Conservation (phyloP, 2,113 vertebrate genomes). For the Turdus rufiventris region DNA sequence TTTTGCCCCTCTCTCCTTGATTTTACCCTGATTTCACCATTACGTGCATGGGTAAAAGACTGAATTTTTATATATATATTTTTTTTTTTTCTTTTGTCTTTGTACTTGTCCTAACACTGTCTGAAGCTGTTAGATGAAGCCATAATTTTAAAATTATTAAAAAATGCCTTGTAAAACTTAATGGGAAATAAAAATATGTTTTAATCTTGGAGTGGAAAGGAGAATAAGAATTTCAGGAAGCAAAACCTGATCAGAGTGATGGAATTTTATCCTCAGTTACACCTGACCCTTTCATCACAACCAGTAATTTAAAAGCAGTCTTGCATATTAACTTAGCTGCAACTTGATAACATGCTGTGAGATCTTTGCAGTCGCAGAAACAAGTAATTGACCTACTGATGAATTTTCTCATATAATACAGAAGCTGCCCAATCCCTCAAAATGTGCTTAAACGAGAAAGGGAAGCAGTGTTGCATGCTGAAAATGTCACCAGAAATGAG, state of each 20-base stretch:
- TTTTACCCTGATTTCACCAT: not conserved
- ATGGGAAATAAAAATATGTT: not conserved
- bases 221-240: not conserved
- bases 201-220: not conserved
- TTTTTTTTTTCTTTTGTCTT: not conserved
- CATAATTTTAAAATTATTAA: not conserved
- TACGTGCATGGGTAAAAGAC: not conserved
- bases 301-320: not conserved
- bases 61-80: too few relatives aligned
- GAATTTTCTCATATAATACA: not conserved
- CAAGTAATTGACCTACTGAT: rapidly evolving
- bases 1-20: not conserved
- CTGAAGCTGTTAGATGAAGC: not conserved
- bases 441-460: not conserved
- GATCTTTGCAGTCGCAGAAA: not conserved
- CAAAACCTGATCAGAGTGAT: not conserved
- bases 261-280: not conserved
- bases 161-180: not conserved
- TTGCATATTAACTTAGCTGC: not conserved
- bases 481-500: not conserved
- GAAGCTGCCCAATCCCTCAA: not conserved
- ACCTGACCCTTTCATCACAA: not conserved
- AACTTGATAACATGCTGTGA: not conserved
- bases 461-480: not conserved
- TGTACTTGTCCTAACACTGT: not conserved